A percentile compares a stretch with the other conserved stretches of the same genome.
These are phyloP conservation scores for Tenodera sinensis DNA, from an alignment of 2,888 invertebrate species.

Conservation along the genomic window DNA sequence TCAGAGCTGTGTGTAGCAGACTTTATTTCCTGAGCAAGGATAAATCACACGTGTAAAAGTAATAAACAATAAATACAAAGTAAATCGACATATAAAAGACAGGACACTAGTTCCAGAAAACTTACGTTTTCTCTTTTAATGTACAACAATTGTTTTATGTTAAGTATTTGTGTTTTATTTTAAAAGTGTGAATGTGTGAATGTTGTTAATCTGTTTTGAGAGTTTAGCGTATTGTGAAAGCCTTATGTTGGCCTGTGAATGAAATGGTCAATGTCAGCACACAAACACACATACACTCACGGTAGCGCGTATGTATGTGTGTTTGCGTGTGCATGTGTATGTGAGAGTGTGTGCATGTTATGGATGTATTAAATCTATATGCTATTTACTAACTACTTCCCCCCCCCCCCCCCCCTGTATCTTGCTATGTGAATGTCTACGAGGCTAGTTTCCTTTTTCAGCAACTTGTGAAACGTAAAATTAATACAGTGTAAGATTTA, in stretches of 20 bases:
- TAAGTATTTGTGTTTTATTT: background rate
- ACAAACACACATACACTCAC: too few relatives aligned
- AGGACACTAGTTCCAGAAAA: background rate
- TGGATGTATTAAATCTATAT: background rate
- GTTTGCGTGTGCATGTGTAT: too few relatives aligned
- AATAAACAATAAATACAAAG: background rate
- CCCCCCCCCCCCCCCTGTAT: background rate
- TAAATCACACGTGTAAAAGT: background rate
- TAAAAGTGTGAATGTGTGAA: background rate
- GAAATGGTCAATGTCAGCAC: background rate
- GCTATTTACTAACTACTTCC: background rate
- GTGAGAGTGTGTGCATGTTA: background rate
- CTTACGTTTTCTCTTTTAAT: background rate
- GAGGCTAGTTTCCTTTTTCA: background rate
- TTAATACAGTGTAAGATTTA: background rate
- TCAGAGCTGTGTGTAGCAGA: background rate
- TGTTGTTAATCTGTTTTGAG: background rate
- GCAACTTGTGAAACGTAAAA: background rate
- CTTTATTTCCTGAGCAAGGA: background rate
- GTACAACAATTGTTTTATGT: background rate
- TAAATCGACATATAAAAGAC: background rate
- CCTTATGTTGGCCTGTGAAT: too few relatives aligned
- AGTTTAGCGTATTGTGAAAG: background rate
- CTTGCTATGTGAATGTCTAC: background rate
- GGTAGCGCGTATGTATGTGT: too few relatives aligned